phyloP scores from a whole-genome alignment of 2,888 invertebrate species.

The Tuta absoluta region DNA sequence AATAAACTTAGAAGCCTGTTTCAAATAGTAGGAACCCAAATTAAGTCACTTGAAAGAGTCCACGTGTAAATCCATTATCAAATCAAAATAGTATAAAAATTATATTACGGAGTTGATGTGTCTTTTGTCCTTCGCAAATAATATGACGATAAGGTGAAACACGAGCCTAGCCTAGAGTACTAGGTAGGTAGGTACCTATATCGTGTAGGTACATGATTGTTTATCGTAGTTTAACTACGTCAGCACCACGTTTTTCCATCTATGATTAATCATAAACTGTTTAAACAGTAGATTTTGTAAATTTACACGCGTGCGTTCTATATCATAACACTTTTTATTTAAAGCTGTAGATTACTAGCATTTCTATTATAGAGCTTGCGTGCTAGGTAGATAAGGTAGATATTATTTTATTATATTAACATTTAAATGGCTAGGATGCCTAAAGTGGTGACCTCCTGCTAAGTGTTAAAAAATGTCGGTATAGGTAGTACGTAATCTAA shows the following conservation, averaged over 20 bases:
- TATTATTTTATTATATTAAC: neutral
- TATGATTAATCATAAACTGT: too few relatives aligned
- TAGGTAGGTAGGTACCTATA: neutral
- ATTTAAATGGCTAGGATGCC: neutral
- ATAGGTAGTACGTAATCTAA: conserved; percentile 23
- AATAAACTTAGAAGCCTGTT: neutral
- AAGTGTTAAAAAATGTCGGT: conserved; percentile 14
- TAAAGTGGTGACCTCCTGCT: conserved; percentile 4
- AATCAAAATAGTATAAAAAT: conserved; percentile 27
- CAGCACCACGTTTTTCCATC: conserved; percentile 6
- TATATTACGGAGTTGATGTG: conserved; percentile 29
- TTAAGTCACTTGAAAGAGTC: neutral
- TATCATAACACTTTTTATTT: too few relatives aligned
- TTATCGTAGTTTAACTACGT: conserved; percentile 22
- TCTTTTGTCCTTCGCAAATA: conserved; percentile 30
- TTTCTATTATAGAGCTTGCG: neutral
- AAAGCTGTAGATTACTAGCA: too few relatives aligned
- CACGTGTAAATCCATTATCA: conserved; percentile 27
- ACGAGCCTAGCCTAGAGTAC: conserved; percentile 7
- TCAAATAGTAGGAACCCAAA: neutral
- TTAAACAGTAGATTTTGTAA: conserved; percentile 2
- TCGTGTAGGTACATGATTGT: conserved; percentile 15
- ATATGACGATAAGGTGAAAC: conserved; percentile 28
- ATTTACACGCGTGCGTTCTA: neutral
- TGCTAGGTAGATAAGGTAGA: neutral